Evolutionary conservation across 1,140 invertebrate genomes (phyloP).

Genomic region (Calliopsis andreniformis): DNA sequence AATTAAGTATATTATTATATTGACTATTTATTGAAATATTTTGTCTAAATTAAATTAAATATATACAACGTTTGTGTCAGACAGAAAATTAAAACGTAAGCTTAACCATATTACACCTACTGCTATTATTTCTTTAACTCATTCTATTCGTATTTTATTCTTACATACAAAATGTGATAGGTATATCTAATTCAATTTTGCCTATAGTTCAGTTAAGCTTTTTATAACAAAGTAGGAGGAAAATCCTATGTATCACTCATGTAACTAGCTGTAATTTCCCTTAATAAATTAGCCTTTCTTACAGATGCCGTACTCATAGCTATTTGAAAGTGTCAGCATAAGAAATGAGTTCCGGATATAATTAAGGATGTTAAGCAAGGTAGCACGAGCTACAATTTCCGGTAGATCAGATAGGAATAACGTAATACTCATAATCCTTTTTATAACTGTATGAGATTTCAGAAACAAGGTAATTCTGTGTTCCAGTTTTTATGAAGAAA

Average conservation of each 20-base stretch:
- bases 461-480: neutral
- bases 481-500: neutral
- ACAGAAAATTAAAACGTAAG: no score
- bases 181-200: no score
- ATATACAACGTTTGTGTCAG: no score
- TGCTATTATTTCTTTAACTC: no score
- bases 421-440: neutral
- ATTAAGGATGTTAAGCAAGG: neutral
- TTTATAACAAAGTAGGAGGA: neutral
- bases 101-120: no score
- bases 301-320: neutral
- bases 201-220: no score
- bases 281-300: neutral
- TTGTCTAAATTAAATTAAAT: no score
- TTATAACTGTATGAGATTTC: neutral
- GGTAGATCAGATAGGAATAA: neutral
- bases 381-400: neutral
- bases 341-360: neutral
- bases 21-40: no score
- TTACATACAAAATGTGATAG: no score
- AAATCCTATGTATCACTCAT: neutral
- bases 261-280: neutral
- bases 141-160: no score
- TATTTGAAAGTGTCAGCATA: neutral
- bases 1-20: no score